Evolutionary conservation across 2,888 invertebrate species (phyloP).

Genomic region (Campopleginae sp.): DNA sequence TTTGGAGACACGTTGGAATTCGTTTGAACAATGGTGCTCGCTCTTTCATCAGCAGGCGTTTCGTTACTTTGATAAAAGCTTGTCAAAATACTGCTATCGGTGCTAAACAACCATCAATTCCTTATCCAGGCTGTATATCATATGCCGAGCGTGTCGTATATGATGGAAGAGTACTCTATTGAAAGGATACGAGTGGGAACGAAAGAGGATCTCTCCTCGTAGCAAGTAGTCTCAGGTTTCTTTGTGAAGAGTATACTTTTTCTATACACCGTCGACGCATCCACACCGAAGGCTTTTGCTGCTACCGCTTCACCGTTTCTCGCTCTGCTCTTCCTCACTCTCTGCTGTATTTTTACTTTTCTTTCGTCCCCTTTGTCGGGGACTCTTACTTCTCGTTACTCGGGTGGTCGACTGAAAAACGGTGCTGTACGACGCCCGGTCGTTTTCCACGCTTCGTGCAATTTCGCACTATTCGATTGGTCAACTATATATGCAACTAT

Average conservation of each 20-base stretch:
- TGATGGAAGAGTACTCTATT: conserved; percentile 33
- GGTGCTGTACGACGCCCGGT: conserved; percentile 53
- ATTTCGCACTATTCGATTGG: conserved; percentile 56
- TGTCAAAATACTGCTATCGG: conserved; percentile 3
- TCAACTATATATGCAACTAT: conserved; percentile 9
- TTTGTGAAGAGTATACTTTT: conserved; percentile 56
- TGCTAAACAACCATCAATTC: conserved; percentile 34
- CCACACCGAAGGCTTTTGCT: conserved; percentile 42
- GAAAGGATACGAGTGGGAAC: conserved; percentile 40
- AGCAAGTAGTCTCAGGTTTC: conserved; percentile 35
- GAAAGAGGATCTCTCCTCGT: conserved; percentile 46
- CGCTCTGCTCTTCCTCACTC: background rate
- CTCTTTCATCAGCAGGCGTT: background rate
- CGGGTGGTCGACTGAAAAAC: conserved; percentile 28
- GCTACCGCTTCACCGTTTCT: conserved; percentile 19
- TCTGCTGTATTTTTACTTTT: conserved; percentile 20
- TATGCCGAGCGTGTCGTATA: conserved; percentile 7
- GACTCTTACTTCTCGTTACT: conserved; percentile 52
- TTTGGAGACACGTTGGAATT: background rate
- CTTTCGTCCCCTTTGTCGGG: conserved; percentile 41
- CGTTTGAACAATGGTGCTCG: background rate
- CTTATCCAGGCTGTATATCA: conserved; percentile 5
- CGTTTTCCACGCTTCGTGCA: conserved; percentile 63
- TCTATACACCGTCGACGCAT: conserved; percentile 16
- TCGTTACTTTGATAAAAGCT: conserved; percentile 23